Base-by-base conservation (phyloP, 2,797 vertebrate genomes). In the Tenualosa ilisha region DNA sequence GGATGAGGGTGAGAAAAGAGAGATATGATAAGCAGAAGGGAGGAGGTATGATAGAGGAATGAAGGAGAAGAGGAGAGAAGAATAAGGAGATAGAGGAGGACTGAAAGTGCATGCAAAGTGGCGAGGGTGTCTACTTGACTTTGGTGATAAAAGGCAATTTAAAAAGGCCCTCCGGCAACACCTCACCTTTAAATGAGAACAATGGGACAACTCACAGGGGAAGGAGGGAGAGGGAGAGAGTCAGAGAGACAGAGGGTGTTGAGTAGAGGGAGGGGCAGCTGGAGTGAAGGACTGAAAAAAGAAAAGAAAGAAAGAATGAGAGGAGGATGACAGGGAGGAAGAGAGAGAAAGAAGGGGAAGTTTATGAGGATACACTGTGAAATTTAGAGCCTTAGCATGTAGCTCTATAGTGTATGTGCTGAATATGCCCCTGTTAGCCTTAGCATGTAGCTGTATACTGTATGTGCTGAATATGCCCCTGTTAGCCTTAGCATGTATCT, bases 221-320 rank as follows among this genome's bases (percentile, higher is more conserved):
- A 86, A 59, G 84, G 82, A 11, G 6, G 61, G 85, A 84, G 81
- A 88, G 61, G 37, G 79, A 86, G 85, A 37, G 24, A 63, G 22
- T 24, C n/a, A 63, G 61, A 63, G 24, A 6, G 3, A 1, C 11
- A 37, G 17, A 31, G 6, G 53, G 85, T 65, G 12, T 49, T 2
- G 13, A 54, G 53, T 31, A 31, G 31, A 31, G 31, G 31, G 31
- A 31, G 31, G 31, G 31, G 31, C 31, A 31, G 31, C 31, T 31
- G 31, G 31, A 31, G 31, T 31, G 31, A 31, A 31, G 61, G 54
- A 43, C 17, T 6, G 54, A 83, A 61, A 46, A 46, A 7, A 46
- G 0, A 46, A 46, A 46, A 46, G 6, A 17, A 17, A 26, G 15
- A 9, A 26, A 31, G n/a, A 24, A 15, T 51, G n/a, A 54, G 43